phyloP scores from a whole-genome alignment of 1,140 invertebrate species.

The Aphaenogaster rudis region DNA sequence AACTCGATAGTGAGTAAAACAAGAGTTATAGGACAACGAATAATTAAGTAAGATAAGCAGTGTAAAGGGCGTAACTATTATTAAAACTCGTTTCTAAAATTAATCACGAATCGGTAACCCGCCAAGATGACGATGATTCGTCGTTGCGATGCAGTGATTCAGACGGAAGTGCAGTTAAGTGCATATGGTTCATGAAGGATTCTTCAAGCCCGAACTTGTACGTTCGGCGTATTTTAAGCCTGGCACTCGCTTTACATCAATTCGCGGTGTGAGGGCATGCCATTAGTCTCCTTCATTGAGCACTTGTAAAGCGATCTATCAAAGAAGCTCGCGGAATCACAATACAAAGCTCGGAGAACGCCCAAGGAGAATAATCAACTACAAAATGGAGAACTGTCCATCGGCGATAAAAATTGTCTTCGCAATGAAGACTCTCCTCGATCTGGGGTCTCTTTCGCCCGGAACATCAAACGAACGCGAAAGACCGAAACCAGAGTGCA shows the following conservation, averaged over 20 bases:
- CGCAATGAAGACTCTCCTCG: background rate
- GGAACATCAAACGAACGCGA: background rate
- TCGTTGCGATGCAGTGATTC: slow-evolving; percentile 29
- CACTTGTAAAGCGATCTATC: slow-evolving; percentile 51
- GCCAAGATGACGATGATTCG: background rate
- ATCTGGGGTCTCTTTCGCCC: background rate
- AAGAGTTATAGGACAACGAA: background rate
- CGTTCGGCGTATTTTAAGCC: slow-evolving; percentile 48
- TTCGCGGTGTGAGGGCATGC: slow-evolving; percentile 16
- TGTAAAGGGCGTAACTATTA: background rate
- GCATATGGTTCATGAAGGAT: slow-evolving; percentile 21
- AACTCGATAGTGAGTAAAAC: background rate
- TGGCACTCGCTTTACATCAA: slow-evolving; percentile 48
- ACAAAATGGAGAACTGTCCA: background rate
- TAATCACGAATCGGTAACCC: background rate
- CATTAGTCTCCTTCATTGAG: slow-evolving; percentile 59
- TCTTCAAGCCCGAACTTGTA: slow-evolving; percentile 21
- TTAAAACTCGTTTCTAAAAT: slow-evolving; percentile 23
- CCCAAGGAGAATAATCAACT: slow-evolving; percentile 24
- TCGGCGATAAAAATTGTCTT: background rate
- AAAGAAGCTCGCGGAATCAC: slow-evolving; percentile 26
- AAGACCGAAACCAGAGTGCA: background rate
- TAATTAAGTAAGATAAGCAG: background rate
- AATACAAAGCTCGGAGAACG: background rate
- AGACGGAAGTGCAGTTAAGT: slow-evolving; percentile 33